Base-by-base conservation (phyloP, 2,888 invertebrate genomes). In the Ephialtes manifestator region DNA sequence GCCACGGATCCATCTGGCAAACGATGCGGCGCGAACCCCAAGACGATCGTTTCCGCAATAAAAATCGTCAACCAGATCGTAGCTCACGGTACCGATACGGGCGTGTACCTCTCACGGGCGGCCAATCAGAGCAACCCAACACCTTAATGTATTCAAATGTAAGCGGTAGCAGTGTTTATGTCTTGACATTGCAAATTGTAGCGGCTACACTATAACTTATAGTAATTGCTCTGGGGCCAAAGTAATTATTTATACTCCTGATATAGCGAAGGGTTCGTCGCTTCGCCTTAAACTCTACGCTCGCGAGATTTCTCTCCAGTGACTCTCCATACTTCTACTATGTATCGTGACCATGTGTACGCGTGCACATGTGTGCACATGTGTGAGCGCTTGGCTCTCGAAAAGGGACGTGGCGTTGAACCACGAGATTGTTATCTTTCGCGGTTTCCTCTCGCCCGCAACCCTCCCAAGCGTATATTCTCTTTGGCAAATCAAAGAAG, bases 151-250 rank as follows among this genome's bases (percentile, higher is more conserved):
- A 94, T 94, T 94, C 94, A 94, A 94, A 94, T 94, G 93, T 94
- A 94, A 94, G 94, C 94, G 91, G 94, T 93, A 93, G 93, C 93
- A 92, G 94, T 94, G 94, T 94, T 94, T 94, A 94, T 94, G 94
- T 93, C 94, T 93, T 94, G 94, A 93, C 94, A 94, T 94, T 94
- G 94, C 94, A 94, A 94, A 94, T 94, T 94, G 94, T 94, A 91
- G 88, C 92, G 92, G 93, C 93, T 92, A 90, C 92, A 90, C 94
- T 91, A 93, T 94, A 94, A 94, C 94, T 94, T 94, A 94, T 93
- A 93, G 93, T 94, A 94, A 94, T 94, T 93, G 94, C 94, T 92
- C 91, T 92, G 92, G 85, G 92, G 91, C 93, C 91, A 90, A 90
- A 92, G 93, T 94, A 93, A 94, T 94, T 94, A 94, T 93, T 94